Evolutionary conservation across 2,113 vertebrate species (phyloP), one percentile per base, ranked within the genome.

Genomic region (Nannobrachium achirus): DNA sequence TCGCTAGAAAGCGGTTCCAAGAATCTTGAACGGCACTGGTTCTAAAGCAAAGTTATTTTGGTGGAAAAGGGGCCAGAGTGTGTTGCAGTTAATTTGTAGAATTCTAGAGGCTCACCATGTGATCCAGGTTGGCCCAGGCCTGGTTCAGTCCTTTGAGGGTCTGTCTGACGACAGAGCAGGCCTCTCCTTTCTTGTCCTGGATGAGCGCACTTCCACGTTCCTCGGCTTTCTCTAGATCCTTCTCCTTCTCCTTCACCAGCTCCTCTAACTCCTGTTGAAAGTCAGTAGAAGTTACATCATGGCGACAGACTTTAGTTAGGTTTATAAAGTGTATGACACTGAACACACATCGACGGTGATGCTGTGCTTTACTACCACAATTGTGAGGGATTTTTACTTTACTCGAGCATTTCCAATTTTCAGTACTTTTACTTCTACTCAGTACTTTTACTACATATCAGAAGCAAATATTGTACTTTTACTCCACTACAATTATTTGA

Each of bases 191-290:
- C 86, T 97, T 98, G 81, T 96, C 92, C 84, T 94, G 92, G 69
- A 98, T 90, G 69, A 99, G 90, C 77, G 92, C 83, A n/a, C 95
- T 94, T 56, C 95, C 97, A 71, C 79, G 91, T 78, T 95, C 93
- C 66, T 96, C 94, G n/a, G 94, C 72, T 80, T 92, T 95, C 88
- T 97, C 95, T 15, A 98, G 81, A 88, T 98, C 97, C 81, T 94
- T 97, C 83, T 97, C 96, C 79, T 98, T 99, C 71, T 94, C 80
- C 90, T 91, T 96, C 84, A 99, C 93, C 62, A 92, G 84, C 67
- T 95, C 94, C 86, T 99, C 97, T 68, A 98, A 92, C 80, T 98
- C 98, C 98, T 99, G 82, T 63, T 38, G 79, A 18, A 66, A 6
- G 68, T 48, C 13, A 14, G 5, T 70, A 11, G 46, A 19, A 33